These are phyloP conservation scores for Byasa hedistus DNA, from an alignment of 2,888 invertebrate genomes.

Conservation along the genomic window DNA sequence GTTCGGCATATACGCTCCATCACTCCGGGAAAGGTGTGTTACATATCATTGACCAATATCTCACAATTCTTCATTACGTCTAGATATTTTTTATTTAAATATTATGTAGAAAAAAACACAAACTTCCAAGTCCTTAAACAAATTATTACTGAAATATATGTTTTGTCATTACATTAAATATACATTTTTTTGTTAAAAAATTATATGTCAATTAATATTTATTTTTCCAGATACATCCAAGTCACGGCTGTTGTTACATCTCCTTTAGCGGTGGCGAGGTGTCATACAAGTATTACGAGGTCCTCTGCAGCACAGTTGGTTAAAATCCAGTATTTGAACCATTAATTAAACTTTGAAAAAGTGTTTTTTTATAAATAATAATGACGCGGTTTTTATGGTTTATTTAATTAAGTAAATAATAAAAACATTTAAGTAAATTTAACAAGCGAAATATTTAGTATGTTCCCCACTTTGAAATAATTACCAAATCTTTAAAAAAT, in stretches of 20 bases:
- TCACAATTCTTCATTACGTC: too few species aligned
- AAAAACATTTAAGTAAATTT: too few species aligned
- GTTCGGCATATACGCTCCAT: conserved; percentile 71
- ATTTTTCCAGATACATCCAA: conserved; percentile 61
- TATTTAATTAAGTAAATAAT: background rate
- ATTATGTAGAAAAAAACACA: too few species aligned
- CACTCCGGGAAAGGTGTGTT: conserved; percentile 79
- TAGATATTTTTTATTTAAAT: too few species aligned
- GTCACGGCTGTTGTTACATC: conserved; percentile 66
- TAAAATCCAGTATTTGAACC: background rate
- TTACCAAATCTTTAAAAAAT: too few species aligned
- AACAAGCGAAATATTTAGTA: too few species aligned
- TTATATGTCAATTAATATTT: background rate
- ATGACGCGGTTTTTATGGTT: background rate
- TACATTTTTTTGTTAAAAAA: too few species aligned
- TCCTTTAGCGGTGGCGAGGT: conserved; percentile 63
- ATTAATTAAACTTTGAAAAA: background rate
- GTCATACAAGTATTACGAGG: conserved; percentile 61
- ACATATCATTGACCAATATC: background rate
- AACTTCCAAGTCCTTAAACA: too few species aligned
- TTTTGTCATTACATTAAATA: too few species aligned
- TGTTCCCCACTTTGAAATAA: too few species aligned
- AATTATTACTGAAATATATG: too few species aligned
- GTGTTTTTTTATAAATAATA: background rate
- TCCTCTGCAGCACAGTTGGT: conserved; percentile 47